Evolutionary conservation across 2,888 invertebrate genomes (phyloP), one percentile per base, ranked within the genome.

Genomic region (Homarus gammarus): DNA sequence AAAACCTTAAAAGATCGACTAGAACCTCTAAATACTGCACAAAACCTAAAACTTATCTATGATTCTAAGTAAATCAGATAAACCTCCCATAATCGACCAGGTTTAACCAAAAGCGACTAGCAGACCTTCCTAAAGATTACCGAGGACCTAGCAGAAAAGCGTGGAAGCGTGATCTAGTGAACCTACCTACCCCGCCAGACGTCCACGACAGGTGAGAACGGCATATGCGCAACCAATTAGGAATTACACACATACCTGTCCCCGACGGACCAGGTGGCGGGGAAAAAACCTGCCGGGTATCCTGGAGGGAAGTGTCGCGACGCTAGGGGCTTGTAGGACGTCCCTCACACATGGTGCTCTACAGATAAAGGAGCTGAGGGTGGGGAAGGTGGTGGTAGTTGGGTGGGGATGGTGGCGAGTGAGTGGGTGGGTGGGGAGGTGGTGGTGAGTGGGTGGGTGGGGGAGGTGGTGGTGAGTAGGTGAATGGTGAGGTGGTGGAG

Each of bases 211-310:
- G 78, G 31, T 8, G 49, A 49, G 44, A 78, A 51, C 8, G 78
- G 78, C 44, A 27, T 33, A 51, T 49, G 56, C 18, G 18, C 56
- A 56, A 56, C 56, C 56, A 56, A 56, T 56, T 56, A 56, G 10
- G 18, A 8, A 56, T 44, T 44, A 44, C 44, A 44, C 44, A 44
- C 44, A 44, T 44, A 44, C 44, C 44, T 44, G 12, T 44, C 44
- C 12, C 40, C 38, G 44, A n/a, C n/a, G n/a, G 27, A 22, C n/a
- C 6, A 18, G 64, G 18, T 22, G 31, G 64, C 5, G 64, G 31
- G 5, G 10, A 84, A 84, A 83, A 84, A 84, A 84, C 84, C 31
- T 15, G 68, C 56, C n/a, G 1, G 73, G 84, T 84, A 84, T 84
- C 84, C 84, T 84, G 73, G 12, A 27, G 27, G 56, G 44, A 56